Evolutionary conservation across 30 jellyfish, hydroid and myxozoan species (phyloP).

Genomic region (Turritopsis rubra): DNA sequence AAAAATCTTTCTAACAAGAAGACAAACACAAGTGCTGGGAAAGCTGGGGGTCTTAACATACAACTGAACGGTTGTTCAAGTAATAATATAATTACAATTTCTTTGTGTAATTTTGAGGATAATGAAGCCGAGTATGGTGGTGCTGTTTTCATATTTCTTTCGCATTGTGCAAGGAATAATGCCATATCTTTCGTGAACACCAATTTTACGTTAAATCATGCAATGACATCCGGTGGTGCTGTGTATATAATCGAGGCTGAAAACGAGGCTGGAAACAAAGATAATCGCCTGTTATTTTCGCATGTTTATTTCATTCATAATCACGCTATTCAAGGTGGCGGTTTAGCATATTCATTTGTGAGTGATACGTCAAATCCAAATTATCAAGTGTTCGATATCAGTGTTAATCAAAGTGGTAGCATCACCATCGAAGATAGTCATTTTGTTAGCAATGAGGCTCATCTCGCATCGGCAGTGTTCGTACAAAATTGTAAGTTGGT

Average conservation of each 20-base stretch:
- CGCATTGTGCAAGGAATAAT: not conserved
- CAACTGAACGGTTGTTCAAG: not conserved
- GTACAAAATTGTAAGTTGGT: not conserved
- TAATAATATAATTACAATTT: slow-evolving; percentile 1
- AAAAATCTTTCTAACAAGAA: not conserved
- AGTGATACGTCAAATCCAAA: not conserved
- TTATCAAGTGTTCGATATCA: not conserved
- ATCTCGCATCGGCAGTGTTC: not conserved
- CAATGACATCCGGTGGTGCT: slow-evolving; percentile 25
- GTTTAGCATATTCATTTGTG: not conserved
- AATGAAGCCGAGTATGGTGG: slow-evolving; percentile 32
- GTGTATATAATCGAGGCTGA: not conserved
- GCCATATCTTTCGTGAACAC: not conserved
- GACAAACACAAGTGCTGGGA: not conserved
- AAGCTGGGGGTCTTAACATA: slow-evolving; percentile 28
- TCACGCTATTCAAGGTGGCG: slow-evolving; percentile 10
- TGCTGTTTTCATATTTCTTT: slow-evolving; percentile 14
- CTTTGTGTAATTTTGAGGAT: not conserved
- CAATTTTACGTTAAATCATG: slow-evolving; percentile 3
- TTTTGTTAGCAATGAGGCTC: not conserved
- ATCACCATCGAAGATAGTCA: not conserved
- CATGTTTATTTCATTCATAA: not conserved
- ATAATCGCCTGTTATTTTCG: not conserved
- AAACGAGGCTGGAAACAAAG: not conserved
- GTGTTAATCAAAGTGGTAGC: not conserved